A percentile compares a stretch with the other conserved stretches of the same genome.
Conservation (phyloP, 1,140 invertebrate genomes). For the Phortica variegata region DNA sequence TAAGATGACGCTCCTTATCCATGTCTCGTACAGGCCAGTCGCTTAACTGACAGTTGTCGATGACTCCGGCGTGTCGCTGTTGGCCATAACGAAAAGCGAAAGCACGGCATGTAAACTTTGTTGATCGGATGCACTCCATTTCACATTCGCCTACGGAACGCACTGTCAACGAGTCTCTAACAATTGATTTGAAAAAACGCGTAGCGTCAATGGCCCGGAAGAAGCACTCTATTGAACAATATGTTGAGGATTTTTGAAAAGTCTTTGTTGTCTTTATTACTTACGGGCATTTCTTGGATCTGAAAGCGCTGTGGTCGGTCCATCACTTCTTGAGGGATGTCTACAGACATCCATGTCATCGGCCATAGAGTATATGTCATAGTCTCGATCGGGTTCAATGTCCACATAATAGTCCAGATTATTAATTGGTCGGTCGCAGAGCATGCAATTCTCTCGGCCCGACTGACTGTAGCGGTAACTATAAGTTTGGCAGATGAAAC, state of each 20-base stretch:
- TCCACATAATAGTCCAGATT: slow-evolving; percentile 72
- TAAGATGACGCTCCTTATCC: slow-evolving; percentile 61
- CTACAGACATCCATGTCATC: slow-evolving; percentile 60
- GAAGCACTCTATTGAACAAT: slow-evolving; percentile 71
- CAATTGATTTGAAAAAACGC: slow-evolving; percentile 64
- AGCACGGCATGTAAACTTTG: slow-evolving; percentile 72
- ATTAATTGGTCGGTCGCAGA: slow-evolving; percentile 68
- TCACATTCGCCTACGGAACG: slow-evolving; percentile 74
- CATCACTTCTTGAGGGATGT: slow-evolving; percentile 35
- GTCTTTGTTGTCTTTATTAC: slow-evolving; percentile 6
- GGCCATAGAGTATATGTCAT: slow-evolving; percentile 75
- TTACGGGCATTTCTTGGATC: slow-evolving; percentile 51
- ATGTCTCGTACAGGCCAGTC: slow-evolving; percentile 70
- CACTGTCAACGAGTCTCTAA: slow-evolving; percentile 65
- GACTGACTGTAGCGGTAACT: slow-evolving; percentile 64
- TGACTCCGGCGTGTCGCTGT: slow-evolving; percentile 62
- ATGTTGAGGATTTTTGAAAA: slow-evolving; percentile 1
- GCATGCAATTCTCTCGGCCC: slow-evolving; percentile 70
- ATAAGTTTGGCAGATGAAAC: slow-evolving; percentile 72
- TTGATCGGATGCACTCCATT: slow-evolving; percentile 67
- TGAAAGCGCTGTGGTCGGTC: slow-evolving; percentile 37
- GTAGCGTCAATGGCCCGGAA: slow-evolving; percentile 74
- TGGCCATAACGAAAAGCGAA: slow-evolving; percentile 74
- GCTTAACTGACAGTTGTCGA: slow-evolving; percentile 72
- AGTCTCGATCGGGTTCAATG: slow-evolving; percentile 71